Evolutionary conservation across 23 tunicate species (phyloP), one percentile per base, ranked within the genome.

Genomic region (Diplosoma virens): DNA sequence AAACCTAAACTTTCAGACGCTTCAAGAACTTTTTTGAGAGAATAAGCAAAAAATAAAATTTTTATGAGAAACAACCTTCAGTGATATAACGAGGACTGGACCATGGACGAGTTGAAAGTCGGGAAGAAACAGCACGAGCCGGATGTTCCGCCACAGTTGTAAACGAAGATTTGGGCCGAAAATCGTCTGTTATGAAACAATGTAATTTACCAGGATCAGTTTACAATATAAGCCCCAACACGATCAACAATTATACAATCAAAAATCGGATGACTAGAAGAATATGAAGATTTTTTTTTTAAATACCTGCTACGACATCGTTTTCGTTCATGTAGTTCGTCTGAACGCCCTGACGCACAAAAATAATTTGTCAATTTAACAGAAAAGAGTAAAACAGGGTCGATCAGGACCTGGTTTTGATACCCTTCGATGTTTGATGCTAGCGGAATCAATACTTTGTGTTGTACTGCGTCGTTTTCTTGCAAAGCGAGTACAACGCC

Each of bases 401-500:
- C n/a, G n/a, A 7, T 41, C 50, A 7, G 14, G 2, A 61, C 69
- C 69, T 61, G 69, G 35, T 61, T 22, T 29, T 61, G 69, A 3
- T 27, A 18, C 30, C 9, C 34, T 3, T 29, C 35, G 6, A 2
- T 29, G 18, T 28, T 61, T 29, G 61, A 18, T 5, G 61, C 60
- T 14, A 81, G 33, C 0, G 87, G 87, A 23, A 82, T 74, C 54
- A 82, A 47, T 2, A 82, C 87, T 63, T 70, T 82, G 29, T 82
- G 87, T 24, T 82, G 80, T 1, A 82, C 72, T 3, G 35, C 32
- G 45, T 73, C 71, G 3, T 77, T 81, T 30, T 82, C 87, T 23
- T 82, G 87, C 55, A 82, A 75, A 6, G 81, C 87, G 27, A 82
- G 58, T 16, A 82, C 75, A 25, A 75, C 74, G 1, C 87, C 87